These are phyloP conservation scores for Hedya salicella DNA, from an alignment of 2,888 invertebrate species.

Conservation along the genomic window DNA sequence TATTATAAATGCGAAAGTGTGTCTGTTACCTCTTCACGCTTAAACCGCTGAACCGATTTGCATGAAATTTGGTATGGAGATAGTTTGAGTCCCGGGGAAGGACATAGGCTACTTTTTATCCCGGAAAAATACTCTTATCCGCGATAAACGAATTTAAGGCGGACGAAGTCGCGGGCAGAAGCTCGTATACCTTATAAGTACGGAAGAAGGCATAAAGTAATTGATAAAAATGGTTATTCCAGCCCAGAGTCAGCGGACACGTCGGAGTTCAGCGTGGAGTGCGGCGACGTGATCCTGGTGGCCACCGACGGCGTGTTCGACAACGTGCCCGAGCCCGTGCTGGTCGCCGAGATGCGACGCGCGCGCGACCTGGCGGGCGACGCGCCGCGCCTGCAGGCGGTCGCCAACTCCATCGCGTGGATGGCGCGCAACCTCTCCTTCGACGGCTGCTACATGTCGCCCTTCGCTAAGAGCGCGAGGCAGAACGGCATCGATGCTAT, in stretches of 20 bases:
- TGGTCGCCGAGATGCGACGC: slow-evolving; percentile 93
- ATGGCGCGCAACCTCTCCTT: slow-evolving; percentile 97
- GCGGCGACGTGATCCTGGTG: slow-evolving; percentile 97
- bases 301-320: slow-evolving; percentile 99
- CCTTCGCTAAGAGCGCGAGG: slow-evolving; percentile 96
- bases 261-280: slow-evolving; percentile 93
- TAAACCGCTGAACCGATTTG: no score
- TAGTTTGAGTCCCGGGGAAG: no score
- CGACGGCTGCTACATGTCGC: slow-evolving; percentile 97
- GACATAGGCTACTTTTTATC: no score
- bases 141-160: no score
- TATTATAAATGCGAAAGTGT: no score
- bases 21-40: no score
- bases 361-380: slow-evolving; percentile 81
- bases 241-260: slow-evolving; percentile 97
- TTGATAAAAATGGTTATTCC: slow-evolving; percentile 49
- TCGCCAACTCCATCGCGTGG: slow-evolving; percentile 97
- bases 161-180: no score
- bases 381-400: slow-evolving; percentile 92
- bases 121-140: no score
- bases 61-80: no score
- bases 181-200: no score
- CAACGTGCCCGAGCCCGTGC: slow-evolving; percentile 96
- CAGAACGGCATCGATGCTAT: slow-evolving; percentile 97
- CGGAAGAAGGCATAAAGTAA: no score